These are phyloP conservation scores for Microtus ochrogaster DNA, from an alignment of 2,113 vertebrate genomes.

Conservation along the genomic window DNA sequence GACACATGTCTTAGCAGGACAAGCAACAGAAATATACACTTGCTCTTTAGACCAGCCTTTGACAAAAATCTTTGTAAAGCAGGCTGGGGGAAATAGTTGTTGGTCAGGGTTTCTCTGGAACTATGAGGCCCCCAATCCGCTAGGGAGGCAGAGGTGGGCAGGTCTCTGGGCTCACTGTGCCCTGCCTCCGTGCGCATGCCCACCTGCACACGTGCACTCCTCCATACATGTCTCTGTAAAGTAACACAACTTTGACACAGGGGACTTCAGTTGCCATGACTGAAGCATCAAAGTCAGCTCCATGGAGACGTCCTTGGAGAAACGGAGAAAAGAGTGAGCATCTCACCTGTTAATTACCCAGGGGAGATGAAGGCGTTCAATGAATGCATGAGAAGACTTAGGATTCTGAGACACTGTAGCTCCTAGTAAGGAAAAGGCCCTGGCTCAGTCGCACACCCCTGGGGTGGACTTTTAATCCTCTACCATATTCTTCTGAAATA, in stretches of 20 bases:
- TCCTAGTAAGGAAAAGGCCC: background rate
- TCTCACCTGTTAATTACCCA: constrained; percentile 6
- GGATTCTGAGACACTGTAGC: background rate
- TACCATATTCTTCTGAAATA: background rate
- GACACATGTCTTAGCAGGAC: constrained; percentile 4
- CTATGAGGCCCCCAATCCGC: background rate
- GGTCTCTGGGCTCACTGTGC: background rate
- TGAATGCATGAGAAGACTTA: too few species aligned
- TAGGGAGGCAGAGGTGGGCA: background rate
- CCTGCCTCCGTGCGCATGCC: background rate
- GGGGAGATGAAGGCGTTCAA: background rate
- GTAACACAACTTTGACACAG: background rate
- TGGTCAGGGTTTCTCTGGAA: background rate
- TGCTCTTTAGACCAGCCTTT: background rate
- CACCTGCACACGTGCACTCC: background rate
- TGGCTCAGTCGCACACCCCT: background rate
- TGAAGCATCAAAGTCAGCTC: background rate
- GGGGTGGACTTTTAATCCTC: background rate
- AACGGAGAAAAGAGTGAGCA: constrained; percentile 13
- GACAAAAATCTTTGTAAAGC: background rate
- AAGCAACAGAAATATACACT: constrained; percentile 37
- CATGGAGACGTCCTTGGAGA: background rate
- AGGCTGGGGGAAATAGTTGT: background rate
- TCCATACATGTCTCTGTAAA: background rate
- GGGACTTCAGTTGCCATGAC: background rate